phyloP scores from a whole-genome alignment of 2,113 vertebrate genomes.

The Pica pica region DNA sequence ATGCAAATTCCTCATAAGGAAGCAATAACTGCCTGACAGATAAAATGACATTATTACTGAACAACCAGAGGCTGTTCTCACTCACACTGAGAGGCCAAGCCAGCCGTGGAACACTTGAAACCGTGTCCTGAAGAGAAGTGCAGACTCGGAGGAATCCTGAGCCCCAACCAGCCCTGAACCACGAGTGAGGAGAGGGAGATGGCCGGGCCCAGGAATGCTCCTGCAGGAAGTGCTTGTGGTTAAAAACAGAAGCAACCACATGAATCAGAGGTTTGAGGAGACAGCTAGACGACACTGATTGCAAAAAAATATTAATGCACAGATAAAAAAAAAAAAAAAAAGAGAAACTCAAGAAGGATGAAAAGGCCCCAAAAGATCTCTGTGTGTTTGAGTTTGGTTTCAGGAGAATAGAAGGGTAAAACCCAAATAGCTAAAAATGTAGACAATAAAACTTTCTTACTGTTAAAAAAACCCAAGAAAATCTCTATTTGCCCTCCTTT shows the following conservation, averaged over 20 bases:
- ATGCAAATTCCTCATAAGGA: background rate
- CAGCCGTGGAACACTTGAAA: background rate
- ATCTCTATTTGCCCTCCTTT: background rate
- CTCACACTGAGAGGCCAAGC: background rate
- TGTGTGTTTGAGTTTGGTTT: background rate
- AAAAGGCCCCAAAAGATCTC: background rate
- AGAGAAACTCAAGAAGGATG: background rate
- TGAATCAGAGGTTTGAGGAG: slow-evolving; percentile 26
- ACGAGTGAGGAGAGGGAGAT: background rate
- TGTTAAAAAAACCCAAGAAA: background rate
- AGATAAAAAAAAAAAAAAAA: background rate
- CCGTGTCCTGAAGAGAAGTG: background rate
- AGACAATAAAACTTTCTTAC: background rate
- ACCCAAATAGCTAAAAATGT: background rate
- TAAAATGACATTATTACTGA: background rate
- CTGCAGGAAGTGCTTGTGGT: slow-evolving; percentile 52
- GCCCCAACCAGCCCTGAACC: background rate
- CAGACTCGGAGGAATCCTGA: background rate
- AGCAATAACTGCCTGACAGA: background rate
- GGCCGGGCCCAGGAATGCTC: slow-evolving; percentile 12
- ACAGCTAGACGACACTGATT: slow-evolving; percentile 20
- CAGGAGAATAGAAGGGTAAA: background rate
- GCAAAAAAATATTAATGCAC: background rate
- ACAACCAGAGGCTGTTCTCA: background rate
- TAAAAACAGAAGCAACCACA: slow-evolving; percentile 43